Evolutionary conservation across 2,113 vertebrate species (phyloP), one percentile per base, ranked within the genome.

Genomic region (Silurus asotus): DNA sequence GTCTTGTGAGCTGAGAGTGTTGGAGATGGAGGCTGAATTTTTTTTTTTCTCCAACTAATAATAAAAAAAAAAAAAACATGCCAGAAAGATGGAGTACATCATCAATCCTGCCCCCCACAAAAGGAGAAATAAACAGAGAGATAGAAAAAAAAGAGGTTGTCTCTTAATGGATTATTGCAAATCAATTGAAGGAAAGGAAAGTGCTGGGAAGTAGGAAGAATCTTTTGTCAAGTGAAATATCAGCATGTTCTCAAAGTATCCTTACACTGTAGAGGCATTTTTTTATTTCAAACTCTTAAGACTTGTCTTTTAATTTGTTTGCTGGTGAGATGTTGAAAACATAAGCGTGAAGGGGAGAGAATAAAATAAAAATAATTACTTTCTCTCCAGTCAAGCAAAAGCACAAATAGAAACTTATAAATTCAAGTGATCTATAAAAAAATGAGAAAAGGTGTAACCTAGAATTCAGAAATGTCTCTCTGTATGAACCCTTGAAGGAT

Each of bases 31-130:
- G 15, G 77, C 2, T 19, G 28, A 56, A 20, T 23, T 80, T 80
- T 59, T 37, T 10, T 6, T 59, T 37, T 37, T 80, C 14, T 61
- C 11, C 23, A 48, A 45, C 9, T 61, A 79, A 61, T 80, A 45
- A 48, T 6, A 49, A n/a, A 74, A 74, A 48, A n/a, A 49, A n/a
- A 74, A 74, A 51, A 78, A 78, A 23, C 77, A 48, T 80, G 28
- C 61, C 56, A 48, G 77, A 28, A 80, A 80, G 56, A 80, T 48
- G 28, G 19, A 61, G 56, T 28, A 80, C 58, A 23, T 80, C 17
- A 80, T 80, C 28, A 80, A 45, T 79, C 28, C 76, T 78, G 55
- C n/a, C 37, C 15, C 14, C 58, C 37, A 53, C 17, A 70, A 25
- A 77, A 10, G 8, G 15, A 79, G 77, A 56, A 28, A 79, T 19